Evolutionary conservation across 2,113 vertebrate species (phyloP).

Genomic region (Theristicus caerulescens): DNA sequence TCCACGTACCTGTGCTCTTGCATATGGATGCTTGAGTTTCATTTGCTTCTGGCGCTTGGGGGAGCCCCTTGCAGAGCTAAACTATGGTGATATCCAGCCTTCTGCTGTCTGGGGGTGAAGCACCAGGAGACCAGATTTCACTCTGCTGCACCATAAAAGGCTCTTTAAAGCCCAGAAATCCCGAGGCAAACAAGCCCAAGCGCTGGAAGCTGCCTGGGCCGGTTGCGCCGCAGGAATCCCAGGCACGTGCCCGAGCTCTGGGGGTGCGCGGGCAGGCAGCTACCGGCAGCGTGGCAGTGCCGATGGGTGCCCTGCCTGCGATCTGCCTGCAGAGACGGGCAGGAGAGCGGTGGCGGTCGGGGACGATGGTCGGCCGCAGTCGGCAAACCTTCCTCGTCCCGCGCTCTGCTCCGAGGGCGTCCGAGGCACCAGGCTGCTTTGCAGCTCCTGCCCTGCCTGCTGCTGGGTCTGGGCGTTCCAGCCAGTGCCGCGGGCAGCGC

Average conservation of each 20-base stretch:
- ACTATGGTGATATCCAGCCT: neutral
- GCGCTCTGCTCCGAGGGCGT: fast-evolving
- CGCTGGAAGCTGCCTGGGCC: neutral
- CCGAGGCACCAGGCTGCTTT: neutral
- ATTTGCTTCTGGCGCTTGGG: neutral
- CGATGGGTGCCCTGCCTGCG: neutral
- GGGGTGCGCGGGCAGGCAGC: fast-evolving
- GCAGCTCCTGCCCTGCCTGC: neutral
- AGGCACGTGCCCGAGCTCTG: neutral
- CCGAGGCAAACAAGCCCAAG: neutral
- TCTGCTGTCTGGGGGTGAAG: neutral
- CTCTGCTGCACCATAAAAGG: constrained; percentile 41
- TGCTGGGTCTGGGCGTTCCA: neutral
- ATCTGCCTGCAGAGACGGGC: neutral
- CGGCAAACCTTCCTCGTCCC: neutral
- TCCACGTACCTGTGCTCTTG: neutral
- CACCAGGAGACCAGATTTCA: neutral
- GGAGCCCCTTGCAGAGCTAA: neutral
- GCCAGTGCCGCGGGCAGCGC: fast-evolving
- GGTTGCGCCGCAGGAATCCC: neutral
- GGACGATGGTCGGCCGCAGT: fast-evolving
- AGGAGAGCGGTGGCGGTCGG: fast-evolving
- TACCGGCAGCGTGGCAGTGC: neutral
- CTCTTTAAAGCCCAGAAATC: neutral
- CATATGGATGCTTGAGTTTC: neutral